Evolutionary conservation across 2,888 invertebrate genomes (phyloP), one percentile per base, ranked within the genome.

Genomic region (Crepidodera aurea): DNA sequence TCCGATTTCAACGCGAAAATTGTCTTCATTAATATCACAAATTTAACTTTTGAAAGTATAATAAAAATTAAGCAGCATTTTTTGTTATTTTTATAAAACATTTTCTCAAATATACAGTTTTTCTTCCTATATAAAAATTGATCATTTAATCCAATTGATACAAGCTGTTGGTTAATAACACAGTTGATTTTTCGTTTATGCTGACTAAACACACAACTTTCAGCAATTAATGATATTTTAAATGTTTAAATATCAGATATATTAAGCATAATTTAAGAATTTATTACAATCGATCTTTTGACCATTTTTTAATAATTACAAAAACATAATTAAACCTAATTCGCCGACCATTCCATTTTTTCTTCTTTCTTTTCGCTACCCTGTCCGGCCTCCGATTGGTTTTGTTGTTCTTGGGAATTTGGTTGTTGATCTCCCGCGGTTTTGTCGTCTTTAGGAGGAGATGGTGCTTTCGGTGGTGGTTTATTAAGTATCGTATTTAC

Each of bases 401-500:
- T 61, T 39, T 48, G 51, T 15, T 62, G 48, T 22, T 55, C 53
- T 16, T 46, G 57, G 1, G 54, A 37, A 50, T 48, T 57, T 40
- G 64, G 51, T 22, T 60, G 46, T 44, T 64, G 61, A 32, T 66
- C 66, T 6, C 64, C 65, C 7, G 55, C 39, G 10, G 62, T 12
- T 50, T 68, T 64, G 8, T 83, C 82, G 62, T 84, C 69, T 73
- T 85, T 84, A 37, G 87, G 86, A 46, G 86, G 86, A 1, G 86
- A 82, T 40, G 86, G 86, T 12, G 87, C 86, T 81, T 95, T 94
- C 5, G 97, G 96, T 81, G 94, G 94, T 53, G 94, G 93, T 79
- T 95, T 95, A 81, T 91, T 94, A 67, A 97, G 82, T 68, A 97
- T 90, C 4, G 94, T 91, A 75, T 85, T 86, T 40, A 90, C 86